These are phyloP conservation scores for Campoletis sonorensis DNA, from an alignment of 1,140 invertebrate species.

Conservation along the genomic window DNA sequence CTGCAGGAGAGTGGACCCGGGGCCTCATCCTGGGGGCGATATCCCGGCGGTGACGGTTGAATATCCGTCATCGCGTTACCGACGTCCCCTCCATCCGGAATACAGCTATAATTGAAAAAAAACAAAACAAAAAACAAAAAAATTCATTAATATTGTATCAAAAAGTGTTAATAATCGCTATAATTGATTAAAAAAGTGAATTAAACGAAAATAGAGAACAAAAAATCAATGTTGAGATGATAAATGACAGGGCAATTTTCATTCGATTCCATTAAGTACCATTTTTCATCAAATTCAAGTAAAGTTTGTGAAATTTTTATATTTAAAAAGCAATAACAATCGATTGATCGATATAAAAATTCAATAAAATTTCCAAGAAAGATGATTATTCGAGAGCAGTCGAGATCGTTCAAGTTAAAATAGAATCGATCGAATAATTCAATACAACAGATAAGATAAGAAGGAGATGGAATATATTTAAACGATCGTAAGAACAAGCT, in stretches of 20 bases:
- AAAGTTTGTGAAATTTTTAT: too few species aligned
- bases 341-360: not conserved
- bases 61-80: constrained; percentile 78
- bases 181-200: too few species aligned
- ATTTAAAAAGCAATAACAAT: constrained; percentile 21
- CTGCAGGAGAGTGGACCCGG: constrained; percentile 68
- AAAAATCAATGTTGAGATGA: too few species aligned
- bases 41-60: constrained; percentile 74
- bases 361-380: not conserved
- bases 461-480: not conserved
- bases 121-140: too few species aligned
- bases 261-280: too few species aligned
- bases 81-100: constrained; percentile 75
- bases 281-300: too few species aligned
- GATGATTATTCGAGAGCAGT: too few species aligned
- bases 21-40: constrained; percentile 74
- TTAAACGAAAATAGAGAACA: too few species aligned
- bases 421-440: constrained; percentile 20
- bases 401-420: too few species aligned
- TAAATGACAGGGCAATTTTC: too few species aligned
- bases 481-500: not conserved
- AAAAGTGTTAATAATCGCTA: too few species aligned
- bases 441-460: constrained; percentile 24
- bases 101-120: constrained; percentile 65
- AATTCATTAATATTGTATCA: too few species aligned